Conservation (phyloP, 1,140 invertebrate genomes). For the Neodiprion lecontei region DNA sequence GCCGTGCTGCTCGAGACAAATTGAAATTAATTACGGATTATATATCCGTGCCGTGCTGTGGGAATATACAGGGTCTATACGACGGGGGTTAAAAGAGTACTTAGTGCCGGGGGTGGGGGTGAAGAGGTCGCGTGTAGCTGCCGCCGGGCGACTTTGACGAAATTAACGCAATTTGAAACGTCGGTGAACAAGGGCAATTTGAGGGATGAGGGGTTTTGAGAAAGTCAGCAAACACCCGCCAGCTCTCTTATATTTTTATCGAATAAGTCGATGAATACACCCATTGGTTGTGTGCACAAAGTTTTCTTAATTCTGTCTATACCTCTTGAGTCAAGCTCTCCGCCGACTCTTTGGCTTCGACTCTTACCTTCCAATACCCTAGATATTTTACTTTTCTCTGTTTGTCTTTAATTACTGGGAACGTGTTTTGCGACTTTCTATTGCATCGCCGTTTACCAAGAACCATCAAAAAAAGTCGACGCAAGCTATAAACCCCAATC, state of each 20-base stretch:
- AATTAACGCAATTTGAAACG: too few relatives aligned
- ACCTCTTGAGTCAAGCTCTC: background rate
- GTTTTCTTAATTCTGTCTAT: background rate
- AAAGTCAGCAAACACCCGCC: background rate
- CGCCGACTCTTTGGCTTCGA: background rate
- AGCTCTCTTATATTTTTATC: background rate
- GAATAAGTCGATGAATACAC: constrained; percentile 1
- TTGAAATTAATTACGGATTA: too few relatives aligned
- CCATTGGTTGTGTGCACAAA: background rate
- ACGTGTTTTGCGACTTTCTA: background rate
- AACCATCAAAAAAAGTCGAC: too few relatives aligned
- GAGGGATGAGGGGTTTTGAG: background rate
- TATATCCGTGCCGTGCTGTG: too few relatives aligned
- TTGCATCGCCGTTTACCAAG: background rate
- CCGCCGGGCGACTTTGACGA: too few relatives aligned
- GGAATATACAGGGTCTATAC: too few relatives aligned
- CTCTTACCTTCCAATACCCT: background rate
- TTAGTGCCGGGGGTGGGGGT: too few relatives aligned
- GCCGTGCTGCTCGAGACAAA: too few relatives aligned
- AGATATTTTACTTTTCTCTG: background rate
- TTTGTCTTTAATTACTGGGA: constrained; percentile 13
- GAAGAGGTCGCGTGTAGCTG: too few relatives aligned
- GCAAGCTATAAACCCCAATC: too few relatives aligned
- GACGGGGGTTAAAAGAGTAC: too few relatives aligned
- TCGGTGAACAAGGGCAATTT: background rate